Conservation (phyloP, 92 coral and sea anemone genomes). For the Phenganax subtilis region DNA sequence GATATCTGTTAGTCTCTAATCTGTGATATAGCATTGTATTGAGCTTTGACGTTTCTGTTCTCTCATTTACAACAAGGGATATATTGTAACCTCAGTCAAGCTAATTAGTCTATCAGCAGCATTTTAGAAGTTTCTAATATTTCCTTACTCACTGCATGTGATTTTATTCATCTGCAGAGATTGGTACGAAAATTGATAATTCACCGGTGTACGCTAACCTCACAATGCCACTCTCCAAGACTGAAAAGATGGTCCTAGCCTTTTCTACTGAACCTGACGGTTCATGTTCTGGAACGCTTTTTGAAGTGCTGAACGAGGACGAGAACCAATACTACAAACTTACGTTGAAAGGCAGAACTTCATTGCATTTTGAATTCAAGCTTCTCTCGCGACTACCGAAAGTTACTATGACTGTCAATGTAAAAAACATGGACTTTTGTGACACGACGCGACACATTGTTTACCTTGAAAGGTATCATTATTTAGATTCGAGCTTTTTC, state of each 20-base stretch:
- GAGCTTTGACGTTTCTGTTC: too few species aligned
- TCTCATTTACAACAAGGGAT: too few species aligned
- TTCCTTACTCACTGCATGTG: not conserved
- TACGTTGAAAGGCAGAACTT: not conserved
- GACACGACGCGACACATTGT: slow-evolving; percentile 33
- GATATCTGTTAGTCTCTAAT: too few species aligned
- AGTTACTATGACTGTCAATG: not conserved
- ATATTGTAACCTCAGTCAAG: too few species aligned
- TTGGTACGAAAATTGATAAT: slow-evolving; percentile 16
- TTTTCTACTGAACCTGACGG: slow-evolving; percentile 7
- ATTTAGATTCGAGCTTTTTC: not conserved
- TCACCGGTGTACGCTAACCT: slow-evolving; percentile 21
- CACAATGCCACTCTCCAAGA: slow-evolving; percentile 10
- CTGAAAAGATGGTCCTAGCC: slow-evolving; percentile 33
- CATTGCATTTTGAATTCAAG: not conserved
- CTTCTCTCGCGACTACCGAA: not conserved
- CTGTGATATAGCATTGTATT: too few species aligned
- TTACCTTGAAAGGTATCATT: slow-evolving; percentile 3
- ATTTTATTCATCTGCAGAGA: slow-evolving; percentile 8
- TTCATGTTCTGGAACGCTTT: slow-evolving; percentile 16
- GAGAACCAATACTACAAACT: slow-evolving; percentile 19
- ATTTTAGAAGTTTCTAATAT: not conserved
- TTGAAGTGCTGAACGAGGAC: slow-evolving; percentile 25
- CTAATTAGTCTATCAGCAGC: not conserved
- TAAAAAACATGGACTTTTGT: slow-evolving; percentile 15